These are phyloP conservation scores for Paracentrotus lividus DNA, from an alignment of 53 echinoderm and acorn worm genomes.

Conservation along the genomic window DNA sequence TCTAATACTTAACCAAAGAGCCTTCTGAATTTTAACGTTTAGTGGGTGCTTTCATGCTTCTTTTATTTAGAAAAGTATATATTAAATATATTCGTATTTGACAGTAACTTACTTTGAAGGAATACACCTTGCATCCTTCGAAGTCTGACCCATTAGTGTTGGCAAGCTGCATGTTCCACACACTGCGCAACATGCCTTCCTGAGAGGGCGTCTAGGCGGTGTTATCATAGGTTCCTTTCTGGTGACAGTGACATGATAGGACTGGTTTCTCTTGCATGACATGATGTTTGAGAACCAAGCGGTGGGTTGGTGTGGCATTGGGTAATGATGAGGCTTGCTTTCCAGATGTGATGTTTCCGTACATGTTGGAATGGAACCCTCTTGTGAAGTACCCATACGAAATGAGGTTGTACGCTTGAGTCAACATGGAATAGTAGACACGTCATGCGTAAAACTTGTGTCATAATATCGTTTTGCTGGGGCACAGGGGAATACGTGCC, in stretches of 20 bases:
- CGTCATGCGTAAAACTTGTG: constrained; percentile 69
- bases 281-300: constrained; percentile 61
- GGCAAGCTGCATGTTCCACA: constrained; percentile 99
- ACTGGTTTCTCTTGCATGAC: constrained; percentile 61
- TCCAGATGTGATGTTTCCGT: constrained; percentile 69
- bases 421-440: constrained; percentile 59
- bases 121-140: constrained; percentile 99
- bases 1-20: constrained; percentile 1
- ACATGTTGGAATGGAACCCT: constrained; percentile 40
- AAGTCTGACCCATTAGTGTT: constrained; percentile 99
- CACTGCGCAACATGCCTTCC: constrained; percentile 98
- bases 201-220: constrained; percentile 77
- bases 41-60: background rate
- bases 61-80: background rate
- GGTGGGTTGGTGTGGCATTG: constrained; percentile 69
- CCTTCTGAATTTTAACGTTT: background rate
- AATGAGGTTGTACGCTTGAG: constrained; percentile 67
- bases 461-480: constrained; percentile 61
- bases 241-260: constrained; percentile 75
- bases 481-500: constrained; percentile 68
- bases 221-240: constrained; percentile 64
- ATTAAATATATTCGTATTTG: background rate
- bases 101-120: constrained; percentile 90
- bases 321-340: constrained; percentile 72
- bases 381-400: constrained; percentile 67